phyloP scores from a whole-genome alignment of 2,113 vertebrate species.

The Grantiella picta region DNA sequence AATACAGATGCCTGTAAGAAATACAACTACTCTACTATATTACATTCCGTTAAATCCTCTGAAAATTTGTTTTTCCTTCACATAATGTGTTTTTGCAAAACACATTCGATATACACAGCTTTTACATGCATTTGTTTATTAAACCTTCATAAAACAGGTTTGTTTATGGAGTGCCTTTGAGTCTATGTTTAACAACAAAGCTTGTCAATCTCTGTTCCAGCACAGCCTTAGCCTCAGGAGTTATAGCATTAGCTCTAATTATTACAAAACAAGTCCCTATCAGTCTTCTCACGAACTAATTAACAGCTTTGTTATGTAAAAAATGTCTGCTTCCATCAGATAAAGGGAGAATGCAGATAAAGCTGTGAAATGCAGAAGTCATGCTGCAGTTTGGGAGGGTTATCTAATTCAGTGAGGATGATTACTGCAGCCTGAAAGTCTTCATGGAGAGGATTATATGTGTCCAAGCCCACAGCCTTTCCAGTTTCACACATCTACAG shows the following conservation, averaged over 20 bases:
- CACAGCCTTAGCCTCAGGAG: constrained; percentile 11
- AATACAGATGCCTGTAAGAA: not conserved
- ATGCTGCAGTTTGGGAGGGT: not conserved
- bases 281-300: constrained; percentile 17
- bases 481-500: not conserved
- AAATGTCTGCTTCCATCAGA: constrained; percentile 35
- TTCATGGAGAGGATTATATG: not conserved
- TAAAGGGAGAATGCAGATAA: constrained; percentile 3
- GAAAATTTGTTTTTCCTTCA: not conserved
- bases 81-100: not conserved
- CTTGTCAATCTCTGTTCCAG: not conserved
- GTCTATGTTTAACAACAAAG: not conserved
- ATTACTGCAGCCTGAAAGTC: not conserved
- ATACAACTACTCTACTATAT: not conserved
- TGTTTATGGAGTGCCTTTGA: not conserved
- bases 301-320: constrained; percentile 41
- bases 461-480: not conserved
- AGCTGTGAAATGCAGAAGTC: not conserved
- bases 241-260: constrained; percentile 11
- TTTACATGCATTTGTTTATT: not conserved
- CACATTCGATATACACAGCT: not conserved
- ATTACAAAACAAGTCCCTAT: constrained; percentile 32
- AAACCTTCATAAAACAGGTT: not conserved
- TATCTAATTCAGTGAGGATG: not conserved
- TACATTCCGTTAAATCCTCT: not conserved